Evolutionary conservation across 1,140 invertebrate genomes (phyloP).

Genomic region (Himalopsyche phryganea): DNA sequence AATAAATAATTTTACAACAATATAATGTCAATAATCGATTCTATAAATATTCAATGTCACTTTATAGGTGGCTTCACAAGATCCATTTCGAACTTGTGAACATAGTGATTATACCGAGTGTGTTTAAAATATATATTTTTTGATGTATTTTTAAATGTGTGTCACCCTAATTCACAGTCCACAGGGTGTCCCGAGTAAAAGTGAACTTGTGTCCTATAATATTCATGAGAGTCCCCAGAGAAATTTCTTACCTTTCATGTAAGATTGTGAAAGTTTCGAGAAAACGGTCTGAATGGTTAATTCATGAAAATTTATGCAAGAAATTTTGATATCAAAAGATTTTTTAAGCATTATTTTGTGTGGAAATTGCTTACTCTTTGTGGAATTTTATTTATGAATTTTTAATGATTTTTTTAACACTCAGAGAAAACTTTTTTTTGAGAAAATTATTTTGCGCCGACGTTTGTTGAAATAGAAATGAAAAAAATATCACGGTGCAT

Average conservation of each 20-base stretch:
- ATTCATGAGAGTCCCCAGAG: conserved; percentile 28
- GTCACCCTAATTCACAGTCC: neutral
- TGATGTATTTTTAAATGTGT: too few species aligned
- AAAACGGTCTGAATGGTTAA: conserved; percentile 22
- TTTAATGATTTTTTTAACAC: conserved; percentile 8
- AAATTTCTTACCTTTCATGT: conserved; percentile 14
- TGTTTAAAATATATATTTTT: too few species aligned
- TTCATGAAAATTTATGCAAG: conserved; percentile 29
- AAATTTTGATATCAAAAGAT: conserved; percentile 21
- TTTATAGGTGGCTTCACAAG: too few species aligned
- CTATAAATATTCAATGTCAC: too few species aligned
- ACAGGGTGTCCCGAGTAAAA: conserved; percentile 9
- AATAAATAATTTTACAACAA: too few species aligned
- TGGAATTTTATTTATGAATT: conserved; percentile 23
- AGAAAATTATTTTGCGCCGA: too few species aligned
- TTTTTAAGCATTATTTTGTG: conserved; percentile 17
- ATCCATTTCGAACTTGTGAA: too few species aligned
- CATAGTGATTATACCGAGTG: too few species aligned
- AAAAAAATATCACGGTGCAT: too few species aligned
- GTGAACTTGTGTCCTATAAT: conserved; percentile 24
- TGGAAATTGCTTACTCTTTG: conserved; percentile 3
- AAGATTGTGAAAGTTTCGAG: conserved; percentile 22
- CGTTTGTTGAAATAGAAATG: too few species aligned
- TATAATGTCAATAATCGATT: too few species aligned
- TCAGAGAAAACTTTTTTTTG: too few species aligned